Conservation (phyloP, 2,797 vertebrate genomes). For the Simalia tracyae region DNA sequence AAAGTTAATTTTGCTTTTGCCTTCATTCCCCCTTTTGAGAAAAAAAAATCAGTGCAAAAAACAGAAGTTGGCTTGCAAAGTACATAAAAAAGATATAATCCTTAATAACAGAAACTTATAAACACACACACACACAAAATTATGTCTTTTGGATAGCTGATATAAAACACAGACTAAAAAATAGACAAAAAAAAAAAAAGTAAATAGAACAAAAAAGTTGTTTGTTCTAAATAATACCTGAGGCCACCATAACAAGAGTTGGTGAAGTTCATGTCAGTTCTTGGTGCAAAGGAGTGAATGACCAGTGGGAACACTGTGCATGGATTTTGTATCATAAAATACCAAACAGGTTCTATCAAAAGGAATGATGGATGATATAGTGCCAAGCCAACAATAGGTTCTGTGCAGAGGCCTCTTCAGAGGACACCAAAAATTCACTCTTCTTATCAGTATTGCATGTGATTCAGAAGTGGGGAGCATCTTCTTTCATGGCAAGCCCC, state of each 20-base stretch:
- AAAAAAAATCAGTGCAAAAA: not conserved
- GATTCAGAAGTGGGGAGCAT: constrained; percentile 14
- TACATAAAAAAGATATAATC: not conserved
- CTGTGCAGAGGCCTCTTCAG: not conserved
- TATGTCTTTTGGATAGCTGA: constrained; percentile 52
- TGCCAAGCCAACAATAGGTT: not conserved
- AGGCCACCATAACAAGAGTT: not conserved
- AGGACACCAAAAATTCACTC: constrained; percentile 34
- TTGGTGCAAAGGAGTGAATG: rapidly evolving
- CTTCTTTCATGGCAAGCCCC: not conserved
- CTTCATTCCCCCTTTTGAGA: not conserved
- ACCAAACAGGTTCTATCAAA: rapidly evolving
- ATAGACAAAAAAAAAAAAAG: not conserved
- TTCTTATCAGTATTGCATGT: constrained; percentile 57
- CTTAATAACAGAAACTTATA: not conserved
- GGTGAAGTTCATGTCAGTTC: not conserved
- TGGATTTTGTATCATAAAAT: not conserved
- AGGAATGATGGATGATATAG: not conserved
- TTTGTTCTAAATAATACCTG: constrained; percentile 15
- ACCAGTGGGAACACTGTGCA: not conserved
- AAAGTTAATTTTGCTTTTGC: not conserved
- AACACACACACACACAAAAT: not conserved
- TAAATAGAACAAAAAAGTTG: not conserved
- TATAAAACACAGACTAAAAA: constrained; percentile 22
- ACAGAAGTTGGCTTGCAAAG: not conserved